Evolutionary conservation across 1,140 invertebrate genomes (phyloP).

Genomic region (Pogonomyrmex barbatus): DNA sequence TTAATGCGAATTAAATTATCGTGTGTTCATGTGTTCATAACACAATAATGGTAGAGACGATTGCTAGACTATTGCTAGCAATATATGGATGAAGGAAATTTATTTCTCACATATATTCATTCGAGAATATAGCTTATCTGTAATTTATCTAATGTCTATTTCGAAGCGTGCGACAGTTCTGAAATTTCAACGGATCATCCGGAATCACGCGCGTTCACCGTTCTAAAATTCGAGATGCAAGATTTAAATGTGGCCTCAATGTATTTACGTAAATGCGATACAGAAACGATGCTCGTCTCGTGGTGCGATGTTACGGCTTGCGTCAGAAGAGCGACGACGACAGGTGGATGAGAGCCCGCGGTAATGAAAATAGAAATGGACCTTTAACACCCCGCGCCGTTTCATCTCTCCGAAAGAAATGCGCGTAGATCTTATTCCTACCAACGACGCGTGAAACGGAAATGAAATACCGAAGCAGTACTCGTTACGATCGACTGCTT

Average conservation of each 20-base stretch:
- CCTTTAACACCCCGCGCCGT: conserved; percentile 47
- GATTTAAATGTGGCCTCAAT: conserved; percentile 46
- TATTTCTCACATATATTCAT: not conserved
- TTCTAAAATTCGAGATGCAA: conserved; percentile 44
- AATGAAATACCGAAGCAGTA: not conserved
- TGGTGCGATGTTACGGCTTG: conserved; percentile 52
- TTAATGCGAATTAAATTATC: not conserved
- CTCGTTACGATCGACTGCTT: conserved; percentile 27
- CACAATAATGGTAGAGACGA: not conserved
- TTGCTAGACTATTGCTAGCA: not conserved
- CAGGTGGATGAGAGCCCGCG: conserved; percentile 80
- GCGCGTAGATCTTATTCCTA: conserved; percentile 43
- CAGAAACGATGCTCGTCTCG: conserved; percentile 42
- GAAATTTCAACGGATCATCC: conserved; percentile 17
- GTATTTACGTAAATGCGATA: conserved; percentile 62
- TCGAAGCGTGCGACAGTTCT: conserved; percentile 2
- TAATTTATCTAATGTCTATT: not conserved
- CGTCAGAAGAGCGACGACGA: conserved; percentile 79
- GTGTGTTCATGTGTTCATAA: not conserved
- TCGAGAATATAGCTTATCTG: not conserved
- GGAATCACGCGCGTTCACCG: conserved; percentile 9
- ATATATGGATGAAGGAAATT: not conserved
- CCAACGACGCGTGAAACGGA: not conserved
- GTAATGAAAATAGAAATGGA: conserved; percentile 80
- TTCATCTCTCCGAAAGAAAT: conserved; percentile 56